Base-by-base conservation (phyloP, 1,140 invertebrate genomes). In the Cydia strobilella region DNA sequence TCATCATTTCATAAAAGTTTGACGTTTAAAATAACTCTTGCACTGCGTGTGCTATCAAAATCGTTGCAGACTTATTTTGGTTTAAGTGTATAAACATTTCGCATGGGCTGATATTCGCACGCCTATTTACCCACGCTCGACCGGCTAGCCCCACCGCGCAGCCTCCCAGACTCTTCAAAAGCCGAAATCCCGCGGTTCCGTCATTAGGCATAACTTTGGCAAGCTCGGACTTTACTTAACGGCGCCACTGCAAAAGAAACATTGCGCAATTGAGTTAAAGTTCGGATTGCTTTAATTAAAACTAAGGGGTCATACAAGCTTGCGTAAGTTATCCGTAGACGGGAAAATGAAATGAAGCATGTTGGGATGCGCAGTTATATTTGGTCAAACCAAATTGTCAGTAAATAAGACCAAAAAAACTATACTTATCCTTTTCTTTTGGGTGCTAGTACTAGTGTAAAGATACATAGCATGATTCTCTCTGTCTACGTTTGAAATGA, bases 71-170 rank as follows among this genome's bases (percentile, higher is more conserved):
- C n/a, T n/a, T n/a, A n/a, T n/a, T n/a, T n/a, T n/a, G n/a, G n/a
- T n/a, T n/a, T n/a, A n/a, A n/a, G n/a, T n/a, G n/a, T n/a, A 12
- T 12, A 20, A 20, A 59, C 1, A 73, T 54, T 51, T 54, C 42
- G 51, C 51, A 13, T 10, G 25, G 23, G 42, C 72, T 18, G 23
- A 65, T 23, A 31, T 18, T 35, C 31, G 65, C 65, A 69, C 65
- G 65, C 31, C 65, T 69, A 39, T 69, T 69, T 69, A 69, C 65
- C 63, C 51, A 48, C 42, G 45, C 23, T n/a, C 13, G 20, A 51
- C 7, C 45, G 3, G 42, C 4, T 31, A 42, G 72, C 54, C 3
- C 15, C 27, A 12, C 27, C n/a, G 18, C n/a, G 18, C 71, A 18
- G 39, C 71, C 45, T 25, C 54, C 20, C 25, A 12, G n/a, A 23